Evolutionary conservation across 1,140 invertebrate species (phyloP).

Genomic region (Musca domestica): DNA sequence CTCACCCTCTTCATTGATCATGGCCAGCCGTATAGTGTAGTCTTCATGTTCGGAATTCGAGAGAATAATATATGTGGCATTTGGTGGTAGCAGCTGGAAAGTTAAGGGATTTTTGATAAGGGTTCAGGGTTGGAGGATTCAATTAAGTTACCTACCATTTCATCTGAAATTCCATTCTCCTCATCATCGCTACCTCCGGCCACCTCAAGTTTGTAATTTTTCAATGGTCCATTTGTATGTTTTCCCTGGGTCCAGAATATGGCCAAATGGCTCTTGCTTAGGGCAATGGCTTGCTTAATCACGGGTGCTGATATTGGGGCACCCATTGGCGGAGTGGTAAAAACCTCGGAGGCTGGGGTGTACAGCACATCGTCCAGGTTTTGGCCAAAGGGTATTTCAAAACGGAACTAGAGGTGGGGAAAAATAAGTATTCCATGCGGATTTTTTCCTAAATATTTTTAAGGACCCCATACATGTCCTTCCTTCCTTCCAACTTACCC

Average conservation of each 20-base stretch:
- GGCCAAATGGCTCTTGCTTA: conserved; percentile 79
- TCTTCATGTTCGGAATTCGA: conserved; percentile 61
- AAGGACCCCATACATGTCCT: too few species aligned
- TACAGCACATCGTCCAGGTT: conserved; percentile 70
- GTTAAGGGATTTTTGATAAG: not conserved
- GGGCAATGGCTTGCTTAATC: conserved; percentile 72
- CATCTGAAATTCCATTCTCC: not conserved
- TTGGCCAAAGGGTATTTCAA: conserved; percentile 70
- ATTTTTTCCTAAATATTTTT: not conserved
- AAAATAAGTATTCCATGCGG: not conserved
- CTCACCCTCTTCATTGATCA: conserved; percentile 77
- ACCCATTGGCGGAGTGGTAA: conserved; percentile 73
- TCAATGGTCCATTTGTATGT: conserved; percentile 81
- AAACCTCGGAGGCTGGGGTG: conserved; percentile 76
- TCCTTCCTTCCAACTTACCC: conserved; percentile 59
- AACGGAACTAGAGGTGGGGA: conserved; percentile 65
- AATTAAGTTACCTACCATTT: not conserved
- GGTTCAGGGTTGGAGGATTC: not conserved
- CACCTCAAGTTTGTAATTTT: conserved; percentile 65
- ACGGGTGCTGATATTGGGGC: conserved; percentile 70
- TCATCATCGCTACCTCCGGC: not conserved
- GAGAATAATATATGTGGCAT: conserved; percentile 56
- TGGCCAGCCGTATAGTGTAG: conserved; percentile 74
- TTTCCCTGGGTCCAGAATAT: conserved; percentile 84
- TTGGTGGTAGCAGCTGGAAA: conserved; percentile 3